A percentile compares a stretch with the other conserved stretches of the same genome.
Evolutionary conservation across 64 coral and sea anemone species (phyloP).

Genomic region (Actinia tenebrosa): DNA sequence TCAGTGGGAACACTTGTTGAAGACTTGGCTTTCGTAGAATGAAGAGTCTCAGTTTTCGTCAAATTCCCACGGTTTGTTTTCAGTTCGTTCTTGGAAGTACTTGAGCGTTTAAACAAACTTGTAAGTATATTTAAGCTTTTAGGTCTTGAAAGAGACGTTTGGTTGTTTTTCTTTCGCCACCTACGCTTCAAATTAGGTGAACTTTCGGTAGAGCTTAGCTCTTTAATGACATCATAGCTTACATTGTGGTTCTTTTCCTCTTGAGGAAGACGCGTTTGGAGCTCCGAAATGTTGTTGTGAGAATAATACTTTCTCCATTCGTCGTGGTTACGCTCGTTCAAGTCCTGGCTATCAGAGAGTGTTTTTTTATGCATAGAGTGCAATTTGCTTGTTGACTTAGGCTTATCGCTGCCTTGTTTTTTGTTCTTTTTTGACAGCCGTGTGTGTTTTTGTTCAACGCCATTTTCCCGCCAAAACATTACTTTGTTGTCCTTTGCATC

Average conservation of each 20-base stretch:
- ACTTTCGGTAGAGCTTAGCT: conserved; percentile 15
- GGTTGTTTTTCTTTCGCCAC: conserved; percentile 39
- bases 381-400: conserved; percentile 30
- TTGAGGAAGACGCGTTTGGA: conserved; percentile 32
- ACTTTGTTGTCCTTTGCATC: neutral
- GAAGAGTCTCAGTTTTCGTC: neutral
- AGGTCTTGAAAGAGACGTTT: conserved; percentile 39
- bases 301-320: conserved; percentile 45
- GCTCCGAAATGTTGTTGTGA: conserved; percentile 37
- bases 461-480: conserved; percentile 18
- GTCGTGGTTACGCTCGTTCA: conserved; percentile 36
- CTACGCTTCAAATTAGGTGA: conserved; percentile 22
- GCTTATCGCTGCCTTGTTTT: conserved; percentile 9
- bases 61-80: conserved; percentile 56
- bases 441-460: conserved; percentile 15
- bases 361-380: conserved; percentile 53
- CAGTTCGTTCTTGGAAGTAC: conserved; percentile 11
- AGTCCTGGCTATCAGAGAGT: conserved; percentile 36
- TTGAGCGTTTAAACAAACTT: conserved; percentile 71
- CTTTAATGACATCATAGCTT: conserved; percentile 2
- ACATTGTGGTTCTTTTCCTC: neutral
- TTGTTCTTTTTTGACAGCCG: conserved; percentile 8
- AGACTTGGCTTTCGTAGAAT: conserved; percentile 15
- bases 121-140: conserved; percentile 75
- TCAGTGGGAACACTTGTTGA: conserved; percentile 10